Percentiles rank a stretch among this genome's conserved stretches.
Evolutionary conservation across 2,888 invertebrate genomes (phyloP).

Genomic region (Hydriomena furcata): DNA sequence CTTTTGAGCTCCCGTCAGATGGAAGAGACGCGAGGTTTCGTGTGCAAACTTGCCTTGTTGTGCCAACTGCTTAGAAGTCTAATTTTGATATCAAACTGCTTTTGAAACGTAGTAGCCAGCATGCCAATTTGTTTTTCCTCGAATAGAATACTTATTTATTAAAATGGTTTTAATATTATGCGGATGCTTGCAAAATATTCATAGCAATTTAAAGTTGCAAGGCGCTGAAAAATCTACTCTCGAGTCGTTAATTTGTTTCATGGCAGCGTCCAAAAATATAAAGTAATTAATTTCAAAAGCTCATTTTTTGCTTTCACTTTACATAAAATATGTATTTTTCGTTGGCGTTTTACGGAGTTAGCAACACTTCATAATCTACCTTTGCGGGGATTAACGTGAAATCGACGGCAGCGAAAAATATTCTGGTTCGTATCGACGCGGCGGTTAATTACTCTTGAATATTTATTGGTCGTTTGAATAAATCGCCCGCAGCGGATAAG

Average conservation of each 20-base stretch:
- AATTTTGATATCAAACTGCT: conserved; percentile 41
- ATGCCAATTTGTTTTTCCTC: too few relatives aligned
- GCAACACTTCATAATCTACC: conserved; percentile 71
- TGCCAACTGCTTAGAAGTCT: conserved; percentile 49
- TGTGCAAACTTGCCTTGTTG: conserved; percentile 50
- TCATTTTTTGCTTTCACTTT: conserved; percentile 46
- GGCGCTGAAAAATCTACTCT: conserved; percentile 28
- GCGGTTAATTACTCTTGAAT: conserved; percentile 80
- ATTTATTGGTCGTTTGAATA: conserved; percentile 82
- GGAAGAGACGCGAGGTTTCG: conserved; percentile 55
- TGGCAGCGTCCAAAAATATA: conserved; percentile 34
- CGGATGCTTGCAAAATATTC: conserved; percentile 3
- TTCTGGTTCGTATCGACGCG: conserved; percentile 59
- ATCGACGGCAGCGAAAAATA: conserved; percentile 73
- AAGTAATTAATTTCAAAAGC: conserved; percentile 45
- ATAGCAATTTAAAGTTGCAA: conserved; percentile 6
- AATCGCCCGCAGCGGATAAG: conserved; percentile 72
- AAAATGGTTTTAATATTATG: neutral
- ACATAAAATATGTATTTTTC: conserved; percentile 53
- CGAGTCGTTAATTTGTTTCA: conserved; percentile 37
- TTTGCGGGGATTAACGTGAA: conserved; percentile 70
- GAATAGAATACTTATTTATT: neutral
- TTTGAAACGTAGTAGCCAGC: conserved; percentile 7
- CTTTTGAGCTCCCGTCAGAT: conserved; percentile 65
- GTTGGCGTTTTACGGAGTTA: conserved; percentile 58